Base-by-base conservation (phyloP, 2,888 invertebrate genomes). In the Hypselothyrea guttata region DNA sequence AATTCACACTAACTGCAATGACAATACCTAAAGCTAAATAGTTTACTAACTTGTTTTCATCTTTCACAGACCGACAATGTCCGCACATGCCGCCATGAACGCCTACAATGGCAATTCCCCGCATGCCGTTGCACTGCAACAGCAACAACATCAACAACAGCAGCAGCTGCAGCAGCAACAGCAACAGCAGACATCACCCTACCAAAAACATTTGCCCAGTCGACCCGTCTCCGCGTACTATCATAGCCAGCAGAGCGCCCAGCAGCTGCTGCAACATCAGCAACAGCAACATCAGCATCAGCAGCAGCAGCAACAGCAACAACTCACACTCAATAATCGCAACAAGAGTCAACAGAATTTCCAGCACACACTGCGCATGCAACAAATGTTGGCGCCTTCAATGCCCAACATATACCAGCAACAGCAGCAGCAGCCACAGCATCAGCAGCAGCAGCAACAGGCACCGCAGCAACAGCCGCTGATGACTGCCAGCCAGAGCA, bases 161-260 rank as follows among this genome's bases (percentile, higher is more conserved):
- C 87, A 84, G 53, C 84, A 84, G 40, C 83, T 78, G 40, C 68
- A 84, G 64, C 81, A 53, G 7, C 53, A 48, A 2, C 48, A 81
- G 42, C 49, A 81, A 42, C 74, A 71, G 16, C 82, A 81, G 46
- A 75, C 62, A n/a, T 71, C 67, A 0, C 75, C 69, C 5, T 69
- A 78, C 47, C 84, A 78, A 22, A 78, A 75, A 45, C 81, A 75
- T 13, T 68, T 82, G 52, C 86, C 87, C 52, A 88, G 82, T 73
- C 90, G 90, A 66, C 90, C 90, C 60, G 85, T 87, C 28, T 90
- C 90, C 54, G 90, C 90, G 37, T 90, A 89, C 66, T 90, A 88
- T 71, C 89, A 90, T 67, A 88, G 84, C 66, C 72, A 75, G 61
- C 75, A 74, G 62, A 66, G 66, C 51, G 63, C 84, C 55, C 84